phyloP scores from a whole-genome alignment of 2,888 invertebrate species.

The Erpobdella octoculata region DNA sequence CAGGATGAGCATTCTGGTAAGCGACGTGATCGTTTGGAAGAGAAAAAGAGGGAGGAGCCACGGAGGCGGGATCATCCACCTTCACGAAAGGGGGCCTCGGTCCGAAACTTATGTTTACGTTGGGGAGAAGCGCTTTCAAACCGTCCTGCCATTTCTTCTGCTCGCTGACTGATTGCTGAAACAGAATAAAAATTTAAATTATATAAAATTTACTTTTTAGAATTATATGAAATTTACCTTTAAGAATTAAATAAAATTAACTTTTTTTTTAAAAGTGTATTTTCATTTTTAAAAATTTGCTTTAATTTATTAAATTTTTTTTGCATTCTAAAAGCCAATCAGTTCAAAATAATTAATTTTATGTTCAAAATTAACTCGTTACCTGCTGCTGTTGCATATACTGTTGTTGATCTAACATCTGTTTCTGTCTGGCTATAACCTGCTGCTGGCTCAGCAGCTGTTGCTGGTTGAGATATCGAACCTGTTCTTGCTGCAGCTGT shows the following conservation, averaged over 20 bases:
- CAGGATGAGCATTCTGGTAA: background rate
- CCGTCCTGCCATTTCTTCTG: slow-evolving; percentile 23
- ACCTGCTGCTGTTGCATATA: background rate
- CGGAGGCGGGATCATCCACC: background rate
- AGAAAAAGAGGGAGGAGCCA: background rate
- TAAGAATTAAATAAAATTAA: no score
- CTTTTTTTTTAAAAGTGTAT: no score
- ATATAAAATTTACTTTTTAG: no score
- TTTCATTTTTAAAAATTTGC: no score
- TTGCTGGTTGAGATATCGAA: background rate
- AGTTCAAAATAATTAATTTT: no score
- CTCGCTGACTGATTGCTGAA: background rate
- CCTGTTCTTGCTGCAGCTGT: background rate
- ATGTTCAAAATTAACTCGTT: no score
- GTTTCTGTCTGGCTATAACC: background rate
- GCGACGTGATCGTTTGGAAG: background rate
- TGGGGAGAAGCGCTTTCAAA: slow-evolving; percentile 21
- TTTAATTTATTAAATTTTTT: no score
- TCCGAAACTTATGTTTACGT: slow-evolving; percentile 25
- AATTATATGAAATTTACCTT: no score
- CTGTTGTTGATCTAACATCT: slow-evolving; percentile 5
- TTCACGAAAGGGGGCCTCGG: slow-evolving; percentile 24
- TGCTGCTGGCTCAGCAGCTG: background rate
- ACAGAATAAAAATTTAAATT: no score
- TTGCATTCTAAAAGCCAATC: no score